Evolutionary conservation across 2,797 vertebrate species (phyloP), one percentile per base, ranked within the genome.

Genomic region (Dicrostonyx torquatus): DNA sequence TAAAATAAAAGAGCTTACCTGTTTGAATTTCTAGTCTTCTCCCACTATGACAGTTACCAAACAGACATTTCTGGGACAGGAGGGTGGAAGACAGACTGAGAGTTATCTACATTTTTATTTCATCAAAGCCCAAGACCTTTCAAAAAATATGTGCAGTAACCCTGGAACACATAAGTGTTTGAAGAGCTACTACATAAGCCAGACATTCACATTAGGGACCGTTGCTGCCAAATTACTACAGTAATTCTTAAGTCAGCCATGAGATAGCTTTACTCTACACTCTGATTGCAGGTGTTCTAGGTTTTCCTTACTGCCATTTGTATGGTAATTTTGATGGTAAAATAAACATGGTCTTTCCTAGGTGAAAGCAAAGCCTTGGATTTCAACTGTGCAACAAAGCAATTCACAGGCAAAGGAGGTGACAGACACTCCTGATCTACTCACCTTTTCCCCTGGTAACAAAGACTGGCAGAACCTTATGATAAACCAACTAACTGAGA

Each of bases 401-500:
- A 77, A 73, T 80, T 89, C 93, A 68, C 94, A 96, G 77, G 26
- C 58, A 73, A 15, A 80, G 87, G 87, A 31, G 0, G 1, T 5
- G 45, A 85, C 94, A 94, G 89, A 26, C 14, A 26, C 53, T 84
- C 48, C 93, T 93, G 73, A 83, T 95, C 80, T 84, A 84, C 91
- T 34, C 40, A 87, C 68, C 6, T 93, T 40, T 55, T 84, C 43
- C 37, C 88, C 90, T 17, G 22, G 15, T 84, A 94, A 93, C 8
- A 95, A 93, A 31, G 93, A 89, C 64, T 94, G 96, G 95, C 80
- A 97, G 89, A 91, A 0, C 82, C 87, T 26, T 6, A 20, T 95
- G 95, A 97, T 97, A 96, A 96, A 96, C 20, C 97, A 97, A 94
- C 96, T 80, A 73, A 97, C 89, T 80, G 96, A 98, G 91, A 98